Conservation (phyloP, 2,888 invertebrate genomes). For the Campopleginae sp. region DNA sequence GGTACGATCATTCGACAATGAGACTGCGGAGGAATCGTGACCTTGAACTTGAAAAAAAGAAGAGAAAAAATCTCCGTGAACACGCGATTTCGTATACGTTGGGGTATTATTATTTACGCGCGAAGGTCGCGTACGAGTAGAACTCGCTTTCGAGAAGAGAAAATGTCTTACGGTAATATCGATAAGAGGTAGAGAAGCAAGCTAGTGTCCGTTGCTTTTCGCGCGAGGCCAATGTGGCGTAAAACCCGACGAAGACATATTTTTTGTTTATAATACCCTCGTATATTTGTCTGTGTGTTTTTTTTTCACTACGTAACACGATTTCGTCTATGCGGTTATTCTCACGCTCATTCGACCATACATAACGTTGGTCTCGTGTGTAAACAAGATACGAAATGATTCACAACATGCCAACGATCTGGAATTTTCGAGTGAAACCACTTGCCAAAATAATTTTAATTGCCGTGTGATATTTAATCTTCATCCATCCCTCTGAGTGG, state of each 20-base stretch:
- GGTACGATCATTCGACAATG: constrained; percentile 3
- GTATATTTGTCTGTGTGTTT: background rate
- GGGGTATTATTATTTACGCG: constrained; percentile 19
- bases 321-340: constrained; percentile 31
- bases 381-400: background rate
- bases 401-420: background rate
- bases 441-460: background rate
- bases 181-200: constrained; percentile 38
- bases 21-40: constrained; percentile 28
- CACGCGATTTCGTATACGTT: constrained; percentile 35
- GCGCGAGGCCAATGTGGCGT: constrained; percentile 70
- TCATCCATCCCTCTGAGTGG: background rate
- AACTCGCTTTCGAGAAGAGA: constrained; percentile 35
- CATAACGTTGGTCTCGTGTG: background rate
- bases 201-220: constrained; percentile 65
- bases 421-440: background rate
- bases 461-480: background rate
- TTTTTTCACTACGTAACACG: background rate
- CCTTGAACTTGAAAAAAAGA: constrained; percentile 44
- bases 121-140: constrained; percentile 47
- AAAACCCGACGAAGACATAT: background rate
- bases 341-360: constrained; percentile 30
- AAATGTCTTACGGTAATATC: constrained; percentile 57
- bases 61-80: constrained; percentile 8
- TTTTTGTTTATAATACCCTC: constrained; percentile 5